These are phyloP conservation scores for Halotydeus destructor DNA, from an alignment of 1,140 invertebrate species.

Conservation along the genomic window DNA sequence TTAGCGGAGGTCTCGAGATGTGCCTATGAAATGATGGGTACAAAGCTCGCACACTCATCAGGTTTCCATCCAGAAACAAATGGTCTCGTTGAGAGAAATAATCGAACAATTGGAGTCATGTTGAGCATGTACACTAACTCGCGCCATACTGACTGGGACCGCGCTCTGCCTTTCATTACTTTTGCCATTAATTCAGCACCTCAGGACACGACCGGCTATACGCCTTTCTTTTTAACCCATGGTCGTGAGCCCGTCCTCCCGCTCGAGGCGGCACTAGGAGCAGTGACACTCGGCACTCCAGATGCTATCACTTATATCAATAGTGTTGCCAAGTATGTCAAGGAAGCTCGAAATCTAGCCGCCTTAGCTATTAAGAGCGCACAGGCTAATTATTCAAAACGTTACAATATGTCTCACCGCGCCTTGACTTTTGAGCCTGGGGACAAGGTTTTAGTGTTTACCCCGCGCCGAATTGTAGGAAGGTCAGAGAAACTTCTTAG, in stretches of 20 bases:
- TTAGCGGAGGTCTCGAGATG: conserved; percentile 4
- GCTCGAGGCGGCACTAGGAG: background rate
- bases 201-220: conserved; percentile 23
- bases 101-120: conserved; percentile 12
- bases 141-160: conserved; percentile 26
- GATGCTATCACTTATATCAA: background rate
- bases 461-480: conserved; percentile 8
- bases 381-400: background rate
- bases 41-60: conserved; percentile 4
- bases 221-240: conserved; percentile 27
- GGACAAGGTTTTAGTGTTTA: conserved; percentile 11
- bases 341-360: background rate
- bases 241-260: conserved; percentile 21
- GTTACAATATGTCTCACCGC: background rate
- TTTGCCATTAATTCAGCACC: conserved; percentile 27
- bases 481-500: conserved; percentile 11
- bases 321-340: background rate
- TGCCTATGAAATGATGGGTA: conserved; percentile 3
- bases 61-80: conserved; percentile 14
- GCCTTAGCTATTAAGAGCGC: background rate
- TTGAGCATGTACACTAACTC: conserved; percentile 19
- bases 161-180: conserved; percentile 23
- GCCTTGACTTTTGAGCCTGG: background rate
- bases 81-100: conserved; percentile 15
- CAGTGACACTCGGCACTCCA: background rate